These are phyloP conservation scores for Stenopsyche tienmushanensis DNA, from an alignment of 1,140 invertebrate genomes.

Conservation along the genomic window DNA sequence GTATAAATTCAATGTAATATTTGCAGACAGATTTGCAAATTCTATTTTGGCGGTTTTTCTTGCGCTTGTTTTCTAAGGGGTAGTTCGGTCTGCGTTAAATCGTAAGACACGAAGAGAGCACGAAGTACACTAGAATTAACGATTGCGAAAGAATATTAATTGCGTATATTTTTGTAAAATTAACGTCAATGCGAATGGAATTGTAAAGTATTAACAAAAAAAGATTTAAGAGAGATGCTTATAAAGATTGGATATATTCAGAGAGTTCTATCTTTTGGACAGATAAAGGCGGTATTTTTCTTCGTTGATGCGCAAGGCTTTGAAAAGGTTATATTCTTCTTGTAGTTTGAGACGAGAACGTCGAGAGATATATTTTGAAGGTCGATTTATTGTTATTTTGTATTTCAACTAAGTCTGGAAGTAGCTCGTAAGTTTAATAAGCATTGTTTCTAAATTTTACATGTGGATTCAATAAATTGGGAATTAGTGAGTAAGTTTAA, in stretches of 20 bases:
- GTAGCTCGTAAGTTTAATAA: conserved; percentile 36
- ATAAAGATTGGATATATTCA: conserved; percentile 13
- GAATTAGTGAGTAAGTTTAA: conserved; percentile 53
- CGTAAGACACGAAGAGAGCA: conserved; percentile 18
- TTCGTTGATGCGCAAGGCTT: conserved; percentile 20
- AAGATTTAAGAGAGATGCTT: too few species aligned
- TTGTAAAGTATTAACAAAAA: too few species aligned
- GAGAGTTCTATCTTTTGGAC: conserved; percentile 15
- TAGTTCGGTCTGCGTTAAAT: conserved; percentile 9
- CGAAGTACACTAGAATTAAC: conserved; percentile 35
- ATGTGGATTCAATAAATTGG: conserved; percentile 44
- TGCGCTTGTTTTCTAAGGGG: conserved; percentile 2
- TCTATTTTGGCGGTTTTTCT: too few species aligned
- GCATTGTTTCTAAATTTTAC: conserved; percentile 39
- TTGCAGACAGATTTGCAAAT: too few species aligned
- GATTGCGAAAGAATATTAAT: conserved; percentile 16
- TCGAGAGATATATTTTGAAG: conserved; percentile 34
- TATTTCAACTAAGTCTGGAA: conserved; percentile 33
- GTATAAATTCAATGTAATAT: too few species aligned
- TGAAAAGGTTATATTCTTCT: background rate
- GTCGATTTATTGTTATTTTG: conserved; percentile 36
- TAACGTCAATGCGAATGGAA: conserved; percentile 37
- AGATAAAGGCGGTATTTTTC: conserved; percentile 38
- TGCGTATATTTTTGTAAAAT: conserved; percentile 35
- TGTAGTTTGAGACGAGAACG: conserved; percentile 7